Evolutionary conservation across 2,888 invertebrate genomes (phyloP), one percentile per base, ranked within the genome.

Genomic region (Ophraella communa): DNA sequence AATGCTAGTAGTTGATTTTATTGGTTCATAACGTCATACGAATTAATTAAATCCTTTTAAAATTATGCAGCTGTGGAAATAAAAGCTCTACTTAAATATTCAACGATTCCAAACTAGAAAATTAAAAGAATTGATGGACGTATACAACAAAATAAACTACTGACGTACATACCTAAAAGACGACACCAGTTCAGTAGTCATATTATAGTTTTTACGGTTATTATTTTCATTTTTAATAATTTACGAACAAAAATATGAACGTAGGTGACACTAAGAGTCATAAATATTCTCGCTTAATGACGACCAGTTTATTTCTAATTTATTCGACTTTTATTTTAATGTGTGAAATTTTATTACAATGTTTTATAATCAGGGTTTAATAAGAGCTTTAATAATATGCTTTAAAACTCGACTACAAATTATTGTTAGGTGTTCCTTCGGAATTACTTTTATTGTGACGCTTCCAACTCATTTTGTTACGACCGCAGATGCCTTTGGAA

Each of bases 321-420:
- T 83, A 83, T 83, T 77, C 77, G 82, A 81, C 81, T 82, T 83
- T 83, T 82, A 83, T 83, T 83, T 83, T 83, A 83, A 83, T 83
- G 81, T 78, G 81, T 80, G 78, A 82, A 82, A 81, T 82, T 83
- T 83, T 83, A 82, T 83, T 81, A 81, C 82, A 81, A 82, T 82
- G 81, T 83, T 82, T 82, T 82, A 82, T 82, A 83, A 83, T 83
- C 81, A 81, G 80, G 79, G 77, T 81, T 82, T 83, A 83, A 83
- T 83, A 82, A 82, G 81, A 76, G 77, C 78, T 77, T 81, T 81
- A 80, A 80, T n/a, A n/a, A n/a, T n/a, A n/a, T 79, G 78, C 77
- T 73, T 58, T 69, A 69, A 76, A 77, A 77, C 79, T 77, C 78
- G 79, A 75, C 79, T 78, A 80, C 79, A 80, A 80, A 80, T 78